These are phyloP conservation scores for Sphenodon punctatus DNA, from an alignment of 2,797 vertebrate genomes.

Conservation along the genomic window DNA sequence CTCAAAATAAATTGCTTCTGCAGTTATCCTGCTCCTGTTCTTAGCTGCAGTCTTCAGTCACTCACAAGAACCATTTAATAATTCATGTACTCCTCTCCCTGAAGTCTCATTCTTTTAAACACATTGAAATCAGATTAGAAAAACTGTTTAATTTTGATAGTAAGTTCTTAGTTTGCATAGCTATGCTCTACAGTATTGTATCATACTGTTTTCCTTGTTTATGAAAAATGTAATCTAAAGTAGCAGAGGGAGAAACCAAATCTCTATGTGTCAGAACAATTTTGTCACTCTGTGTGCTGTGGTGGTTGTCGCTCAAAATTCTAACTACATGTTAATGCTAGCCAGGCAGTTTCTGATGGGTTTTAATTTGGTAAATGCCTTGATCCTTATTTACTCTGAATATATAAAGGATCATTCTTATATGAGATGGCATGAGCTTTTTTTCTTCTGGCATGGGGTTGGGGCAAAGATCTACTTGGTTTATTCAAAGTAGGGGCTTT, in stretches of 20 bases:
- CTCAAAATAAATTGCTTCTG: not conserved
- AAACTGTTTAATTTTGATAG: not conserved
- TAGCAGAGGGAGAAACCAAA: not conserved
- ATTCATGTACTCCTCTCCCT: not conserved
- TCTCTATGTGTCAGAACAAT: constrained; percentile 23
- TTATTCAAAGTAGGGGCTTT: not conserved
- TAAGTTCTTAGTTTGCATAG: not conserved
- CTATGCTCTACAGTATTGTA: no score
- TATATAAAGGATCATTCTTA: not conserved
- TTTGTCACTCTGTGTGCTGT: constrained; percentile 4
- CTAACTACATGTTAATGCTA: not conserved
- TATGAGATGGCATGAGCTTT: not conserved
- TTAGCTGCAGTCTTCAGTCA: not conserved
- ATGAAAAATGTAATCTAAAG: fast-evolving
- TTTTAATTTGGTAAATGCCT: not conserved
- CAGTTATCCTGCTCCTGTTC: not conserved
- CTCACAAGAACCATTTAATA: not conserved
- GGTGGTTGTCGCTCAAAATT: not conserved
- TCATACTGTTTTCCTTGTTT: not conserved
- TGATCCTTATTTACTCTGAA: not conserved
- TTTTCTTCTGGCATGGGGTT: not conserved
- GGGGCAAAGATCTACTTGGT: not conserved
- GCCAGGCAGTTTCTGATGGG: not conserved
- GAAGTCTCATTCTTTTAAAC: not conserved
- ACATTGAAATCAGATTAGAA: not conserved